Percentiles rank a stretch among this genome's conserved stretches.
Evolutionary conservation across 2,888 invertebrate species (phyloP).

Genomic region (Ariolimax columbianus): DNA sequence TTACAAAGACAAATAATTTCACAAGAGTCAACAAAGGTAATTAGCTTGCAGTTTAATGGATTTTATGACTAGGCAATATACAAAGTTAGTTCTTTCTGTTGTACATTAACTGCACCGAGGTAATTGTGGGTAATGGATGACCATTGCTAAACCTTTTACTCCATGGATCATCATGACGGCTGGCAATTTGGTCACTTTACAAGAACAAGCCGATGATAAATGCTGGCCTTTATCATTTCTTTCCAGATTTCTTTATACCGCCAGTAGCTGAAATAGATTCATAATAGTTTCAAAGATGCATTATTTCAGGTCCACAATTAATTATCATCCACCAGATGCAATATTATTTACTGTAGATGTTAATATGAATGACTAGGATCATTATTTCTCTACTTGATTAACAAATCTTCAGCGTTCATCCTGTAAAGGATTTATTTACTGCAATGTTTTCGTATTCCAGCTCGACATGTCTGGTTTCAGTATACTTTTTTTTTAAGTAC

Average conservation of each 20-base stretch:
- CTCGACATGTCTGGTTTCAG: too few species aligned
- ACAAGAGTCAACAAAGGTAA: not conserved
- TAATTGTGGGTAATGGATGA: not conserved
- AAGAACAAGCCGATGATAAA: not conserved
- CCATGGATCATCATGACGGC: not conserved
- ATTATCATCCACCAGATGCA: too few species aligned
- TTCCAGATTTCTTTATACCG: constrained; percentile 97
- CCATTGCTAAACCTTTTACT: not conserved
- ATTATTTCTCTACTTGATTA: too few species aligned
- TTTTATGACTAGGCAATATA: not conserved
- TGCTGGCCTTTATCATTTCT: constrained; percentile 84
- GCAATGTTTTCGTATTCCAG: too few species aligned
- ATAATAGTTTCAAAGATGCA: too few species aligned
- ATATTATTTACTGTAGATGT: too few species aligned
- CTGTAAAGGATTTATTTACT: too few species aligned
- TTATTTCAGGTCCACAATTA: too few species aligned
- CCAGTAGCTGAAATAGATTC: constrained; percentile 82
- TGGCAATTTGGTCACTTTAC: not conserved
- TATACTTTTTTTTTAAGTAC: too few species aligned
- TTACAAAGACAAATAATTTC: not conserved
- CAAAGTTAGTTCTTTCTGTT: not conserved
- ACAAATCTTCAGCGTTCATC: too few species aligned
- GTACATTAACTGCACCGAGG: not conserved
- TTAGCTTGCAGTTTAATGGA: not conserved
- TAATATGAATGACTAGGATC: too few species aligned